Conservation (phyloP, 2,797 vertebrate species). For the Artibeus jamaicensis region DNA sequence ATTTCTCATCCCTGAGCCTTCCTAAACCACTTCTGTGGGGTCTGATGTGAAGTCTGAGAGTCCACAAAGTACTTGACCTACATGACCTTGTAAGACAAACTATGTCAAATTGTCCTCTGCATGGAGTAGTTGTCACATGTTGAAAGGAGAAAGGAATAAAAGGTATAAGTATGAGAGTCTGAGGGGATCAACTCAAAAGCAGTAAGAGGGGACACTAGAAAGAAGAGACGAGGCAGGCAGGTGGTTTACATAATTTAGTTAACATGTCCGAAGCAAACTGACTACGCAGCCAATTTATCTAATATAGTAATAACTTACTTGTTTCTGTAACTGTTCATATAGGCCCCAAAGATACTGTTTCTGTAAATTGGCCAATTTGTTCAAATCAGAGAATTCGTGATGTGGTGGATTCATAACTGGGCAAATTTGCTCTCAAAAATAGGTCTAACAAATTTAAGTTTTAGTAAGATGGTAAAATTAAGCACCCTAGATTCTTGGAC, state of each 20-base stretch:
- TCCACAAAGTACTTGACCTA: background rate
- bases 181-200: background rate
- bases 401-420: background rate
- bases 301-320: background rate
- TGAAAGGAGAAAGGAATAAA: background rate
- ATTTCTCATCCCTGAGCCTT: background rate
- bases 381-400: background rate
- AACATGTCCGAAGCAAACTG: background rate
- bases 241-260: background rate
- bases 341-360: background rate
- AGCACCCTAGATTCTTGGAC: background rate
- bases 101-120: background rate
- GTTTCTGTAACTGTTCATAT: background rate
- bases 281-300: background rate
- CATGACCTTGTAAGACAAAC: background rate
- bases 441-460: background rate
- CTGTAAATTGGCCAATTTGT: background rate
- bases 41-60: background rate
- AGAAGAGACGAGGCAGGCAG: background rate
- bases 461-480: conserved; percentile 31
- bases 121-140: background rate
- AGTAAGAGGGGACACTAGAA: background rate
- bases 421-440: background rate
- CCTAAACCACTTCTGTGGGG: background rate
- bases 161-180: background rate